A percentile compares a stretch with the other conserved stretches of the same genome.
Evolutionary conservation across 2,888 invertebrate genomes (phyloP).

Genomic region (Hedychridium roseum): DNA sequence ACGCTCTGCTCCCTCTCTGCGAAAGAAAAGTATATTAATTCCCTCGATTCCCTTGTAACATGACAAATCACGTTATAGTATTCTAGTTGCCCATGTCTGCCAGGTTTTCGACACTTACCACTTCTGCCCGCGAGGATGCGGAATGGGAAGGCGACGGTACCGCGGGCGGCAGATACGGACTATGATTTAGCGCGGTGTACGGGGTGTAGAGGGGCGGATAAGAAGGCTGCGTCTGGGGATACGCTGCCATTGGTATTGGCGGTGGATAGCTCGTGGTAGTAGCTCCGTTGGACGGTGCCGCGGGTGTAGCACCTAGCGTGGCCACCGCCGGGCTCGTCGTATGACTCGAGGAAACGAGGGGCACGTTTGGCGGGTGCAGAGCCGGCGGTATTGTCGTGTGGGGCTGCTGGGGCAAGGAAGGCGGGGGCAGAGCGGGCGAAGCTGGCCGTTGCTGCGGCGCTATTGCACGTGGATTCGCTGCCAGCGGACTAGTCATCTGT

Average conservation of each 20-base stretch:
- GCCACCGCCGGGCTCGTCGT: conserved; percentile 64
- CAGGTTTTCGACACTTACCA: conserved; percentile 65
- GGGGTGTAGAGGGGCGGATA: conserved; percentile 81
- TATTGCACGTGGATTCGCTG: conserved; percentile 64
- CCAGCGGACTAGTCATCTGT: conserved; percentile 63
- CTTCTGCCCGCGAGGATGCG: conserved; percentile 71
- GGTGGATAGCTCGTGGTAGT: conserved; percentile 59
- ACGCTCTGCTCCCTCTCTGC: conserved; percentile 60
- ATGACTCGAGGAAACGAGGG: conserved; percentile 64
- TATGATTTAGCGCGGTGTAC: conserved; percentile 77
- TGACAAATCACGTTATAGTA: not conserved
- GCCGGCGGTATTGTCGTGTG: conserved; percentile 59
- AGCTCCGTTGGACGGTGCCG: conserved; percentile 66
- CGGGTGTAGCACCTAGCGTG: conserved; percentile 68
- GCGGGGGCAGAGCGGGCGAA: conserved; percentile 63
- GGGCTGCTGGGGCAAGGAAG: conserved; percentile 57
- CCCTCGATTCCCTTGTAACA: too few species aligned
- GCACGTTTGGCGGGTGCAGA: conserved; percentile 62
- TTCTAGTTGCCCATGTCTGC: not conserved
- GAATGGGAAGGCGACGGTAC: conserved; percentile 68
- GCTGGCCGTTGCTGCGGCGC: conserved; percentile 69
- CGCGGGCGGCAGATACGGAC: conserved; percentile 73
- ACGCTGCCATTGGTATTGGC: conserved; percentile 60
- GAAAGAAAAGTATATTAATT: conserved; percentile 18
- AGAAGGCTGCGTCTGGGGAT: conserved; percentile 64